Evolutionary conservation across 2,797 vertebrate genomes (phyloP).

Genomic region (Melanitta fusca): DNA sequence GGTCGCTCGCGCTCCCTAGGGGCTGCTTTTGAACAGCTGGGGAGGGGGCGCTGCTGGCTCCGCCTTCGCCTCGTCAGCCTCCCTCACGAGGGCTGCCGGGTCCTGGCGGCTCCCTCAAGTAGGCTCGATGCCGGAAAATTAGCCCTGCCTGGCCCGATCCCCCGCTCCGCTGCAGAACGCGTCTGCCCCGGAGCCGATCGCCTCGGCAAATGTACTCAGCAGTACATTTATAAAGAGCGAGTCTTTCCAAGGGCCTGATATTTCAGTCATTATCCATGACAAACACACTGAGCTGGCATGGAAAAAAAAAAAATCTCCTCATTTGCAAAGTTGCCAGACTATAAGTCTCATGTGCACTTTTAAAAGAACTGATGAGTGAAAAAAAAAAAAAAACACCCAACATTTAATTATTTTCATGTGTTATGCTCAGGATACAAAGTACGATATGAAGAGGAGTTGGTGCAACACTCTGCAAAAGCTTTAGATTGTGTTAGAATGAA

Average conservation of each 20-base stretch:
- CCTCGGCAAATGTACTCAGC: no score
- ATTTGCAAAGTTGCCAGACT: neutral
- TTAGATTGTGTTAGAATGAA: neutral
- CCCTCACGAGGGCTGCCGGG: no score
- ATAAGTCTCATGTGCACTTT: neutral
- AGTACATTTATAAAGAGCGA: neutral
- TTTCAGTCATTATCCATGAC: neutral
- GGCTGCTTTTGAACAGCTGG: no score
- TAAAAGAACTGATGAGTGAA: neutral
- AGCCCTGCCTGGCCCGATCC: no score
- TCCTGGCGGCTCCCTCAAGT: no score
- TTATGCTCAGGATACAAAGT: neutral
- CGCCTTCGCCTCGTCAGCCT: no score
- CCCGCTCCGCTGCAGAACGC: no score
- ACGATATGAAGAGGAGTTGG: neutral
- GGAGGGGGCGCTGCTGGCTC: no score
- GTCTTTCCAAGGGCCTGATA: neutral
- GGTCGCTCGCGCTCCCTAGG: no score
- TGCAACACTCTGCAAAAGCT: neutral
- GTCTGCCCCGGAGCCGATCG: no score
- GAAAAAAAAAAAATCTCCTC: neutral
- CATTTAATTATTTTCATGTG: neutral
- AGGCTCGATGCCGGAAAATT: no score
- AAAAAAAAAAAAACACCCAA: conserved; percentile 29
- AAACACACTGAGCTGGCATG: neutral